Conservation (phyloP, 1,140 invertebrate species). For the Drosophila ogumai region DNA sequence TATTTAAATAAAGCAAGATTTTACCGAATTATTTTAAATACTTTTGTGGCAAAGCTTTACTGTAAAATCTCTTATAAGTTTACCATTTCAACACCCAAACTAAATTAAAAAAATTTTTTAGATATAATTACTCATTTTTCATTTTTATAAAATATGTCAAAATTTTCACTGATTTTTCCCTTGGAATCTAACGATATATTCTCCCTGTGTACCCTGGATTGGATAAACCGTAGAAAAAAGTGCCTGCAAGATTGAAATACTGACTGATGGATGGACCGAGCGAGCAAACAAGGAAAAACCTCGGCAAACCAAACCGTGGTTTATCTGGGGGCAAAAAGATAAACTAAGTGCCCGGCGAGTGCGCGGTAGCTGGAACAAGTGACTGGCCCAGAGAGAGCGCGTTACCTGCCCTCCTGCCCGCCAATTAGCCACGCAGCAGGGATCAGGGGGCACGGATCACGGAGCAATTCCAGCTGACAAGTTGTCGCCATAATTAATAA, state of each 20-base stretch:
- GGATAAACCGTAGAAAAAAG: slow-evolving; percentile 54
- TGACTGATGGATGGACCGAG: slow-evolving; percentile 56
- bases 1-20: no score
- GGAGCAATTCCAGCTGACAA: slow-evolving; percentile 45
- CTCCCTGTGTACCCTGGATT: slow-evolving; percentile 23
- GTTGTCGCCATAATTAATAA: slow-evolving; percentile 50
- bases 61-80: neutral
- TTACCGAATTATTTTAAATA: no score
- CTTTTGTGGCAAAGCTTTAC: neutral
- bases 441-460: slow-evolving; percentile 4
- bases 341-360: slow-evolving; percentile 42
- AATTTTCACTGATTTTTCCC: neutral
- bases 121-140: neutral
- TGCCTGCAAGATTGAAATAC: slow-evolving; percentile 70
- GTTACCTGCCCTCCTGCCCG: neutral
- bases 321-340: slow-evolving; percentile 65
- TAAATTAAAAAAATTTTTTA: neutral
- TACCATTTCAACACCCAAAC: neutral
- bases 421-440: slow-evolving; percentile 31
- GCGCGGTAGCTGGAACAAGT: slow-evolving; percentile 56
- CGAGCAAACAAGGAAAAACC: slow-evolving; percentile 55
- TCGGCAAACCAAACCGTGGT: slow-evolving; percentile 54
- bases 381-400: slow-evolving; percentile 7
- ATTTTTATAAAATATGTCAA: no score
- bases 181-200: neutral